Conservation (phyloP, 2,888 invertebrate genomes). For the Lepidocyrtoides sp. region DNA sequence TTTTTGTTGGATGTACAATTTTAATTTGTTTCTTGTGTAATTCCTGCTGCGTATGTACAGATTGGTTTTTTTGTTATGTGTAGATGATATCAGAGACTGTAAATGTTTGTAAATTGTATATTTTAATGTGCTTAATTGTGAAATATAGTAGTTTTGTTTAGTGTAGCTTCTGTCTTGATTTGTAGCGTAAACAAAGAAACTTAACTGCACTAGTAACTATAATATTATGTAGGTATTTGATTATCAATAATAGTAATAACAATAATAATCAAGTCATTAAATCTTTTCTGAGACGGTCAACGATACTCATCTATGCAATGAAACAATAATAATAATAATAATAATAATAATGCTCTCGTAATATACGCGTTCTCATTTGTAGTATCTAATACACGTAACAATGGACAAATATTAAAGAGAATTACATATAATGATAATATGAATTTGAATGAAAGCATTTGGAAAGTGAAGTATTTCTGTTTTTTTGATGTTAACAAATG, state of each 20-base stretch:
- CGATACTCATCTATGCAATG: slow-evolving; percentile 25
- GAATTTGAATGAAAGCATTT: slow-evolving; percentile 71
- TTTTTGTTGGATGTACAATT: not conserved
- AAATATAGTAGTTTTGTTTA: not conserved
- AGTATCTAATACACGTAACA: not conserved
- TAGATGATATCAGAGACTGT: no score
- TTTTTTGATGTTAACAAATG: not conserved
- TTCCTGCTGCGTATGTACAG: not conserved
- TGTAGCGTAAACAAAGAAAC: not conserved
- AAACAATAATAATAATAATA: slow-evolving; percentile 15
- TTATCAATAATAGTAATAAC: not conserved
- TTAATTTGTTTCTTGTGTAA: not conserved
- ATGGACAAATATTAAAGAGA: not conserved
- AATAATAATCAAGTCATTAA: slow-evolving; percentile 11
- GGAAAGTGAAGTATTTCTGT: slow-evolving; percentile 60
- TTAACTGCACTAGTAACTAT: not conserved
- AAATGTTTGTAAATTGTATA: no score
- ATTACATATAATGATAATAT: not conserved
- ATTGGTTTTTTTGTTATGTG: not conserved
- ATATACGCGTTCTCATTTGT: not conserved
- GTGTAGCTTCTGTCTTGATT: not conserved
- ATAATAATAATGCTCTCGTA: not conserved
- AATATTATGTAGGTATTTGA: not conserved
- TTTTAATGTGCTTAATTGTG: not conserved
- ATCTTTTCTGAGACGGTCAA: slow-evolving; percentile 55